These are phyloP conservation scores for Netelia melanura DNA, from an alignment of 2,888 invertebrate genomes.

Conservation along the genomic window DNA sequence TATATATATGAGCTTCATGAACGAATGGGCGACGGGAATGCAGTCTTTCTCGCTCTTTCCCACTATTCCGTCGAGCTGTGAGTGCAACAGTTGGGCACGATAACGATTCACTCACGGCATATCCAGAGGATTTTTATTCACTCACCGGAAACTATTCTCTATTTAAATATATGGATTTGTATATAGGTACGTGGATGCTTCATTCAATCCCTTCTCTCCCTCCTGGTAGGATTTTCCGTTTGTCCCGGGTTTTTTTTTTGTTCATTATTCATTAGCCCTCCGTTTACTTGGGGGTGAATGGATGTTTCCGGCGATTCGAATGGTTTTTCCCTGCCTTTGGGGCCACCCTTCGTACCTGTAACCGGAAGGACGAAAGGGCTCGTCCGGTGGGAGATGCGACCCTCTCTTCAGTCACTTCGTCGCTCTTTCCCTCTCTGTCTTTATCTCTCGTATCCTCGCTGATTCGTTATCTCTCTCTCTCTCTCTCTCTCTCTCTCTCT, in stretches of 20 bases:
- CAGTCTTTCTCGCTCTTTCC: conserved; percentile 15
- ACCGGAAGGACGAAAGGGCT: conserved; percentile 38
- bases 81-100: conserved; percentile 73
- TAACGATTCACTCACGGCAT: conserved; percentile 57
- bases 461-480: conserved; percentile 17
- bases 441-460: conserved; percentile 30
- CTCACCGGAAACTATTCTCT: conserved; percentile 27
- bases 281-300: conserved; percentile 13
- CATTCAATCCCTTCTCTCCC: not conserved
- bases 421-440: conserved; percentile 17
- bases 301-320: conserved; percentile 5
- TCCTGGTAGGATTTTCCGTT: too few relatives aligned
- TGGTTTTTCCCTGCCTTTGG: conserved; percentile 15
- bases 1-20: conserved; percentile 28
- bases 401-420: conserved; percentile 17
- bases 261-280: conserved; percentile 30
- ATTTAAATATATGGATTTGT: conserved; percentile 2
- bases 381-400: conserved; percentile 39
- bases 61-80: conserved; percentile 18
- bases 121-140: conserved; percentile 52
- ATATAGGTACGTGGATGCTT: not conserved
- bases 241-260: not conserved
- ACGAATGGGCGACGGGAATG: conserved; percentile 14
- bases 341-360: conserved; percentile 22
- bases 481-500: conserved; percentile 8